These are phyloP conservation scores for Napeogenes inachia DNA, from an alignment of 2,888 invertebrate genomes.

Conservation along the genomic window DNA sequence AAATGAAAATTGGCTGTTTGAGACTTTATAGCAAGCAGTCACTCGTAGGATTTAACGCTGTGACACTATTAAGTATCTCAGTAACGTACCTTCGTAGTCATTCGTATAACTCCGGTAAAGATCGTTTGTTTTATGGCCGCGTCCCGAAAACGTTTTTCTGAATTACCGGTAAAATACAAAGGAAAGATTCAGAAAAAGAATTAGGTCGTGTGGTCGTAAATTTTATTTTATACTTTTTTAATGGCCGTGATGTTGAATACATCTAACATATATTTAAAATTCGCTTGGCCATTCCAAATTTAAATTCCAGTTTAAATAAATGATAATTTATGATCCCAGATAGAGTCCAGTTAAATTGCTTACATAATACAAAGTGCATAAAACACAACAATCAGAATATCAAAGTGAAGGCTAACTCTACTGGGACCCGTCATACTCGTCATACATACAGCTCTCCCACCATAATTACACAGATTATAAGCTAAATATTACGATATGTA, in stretches of 20 bases:
- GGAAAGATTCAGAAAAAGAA: slow-evolving; percentile 20
- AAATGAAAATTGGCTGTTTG: slow-evolving; percentile 28
- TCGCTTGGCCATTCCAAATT: too few relatives aligned
- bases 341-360: slow-evolving; percentile 12
- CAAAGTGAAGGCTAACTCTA: slow-evolving; percentile 27
- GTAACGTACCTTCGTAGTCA: slow-evolving; percentile 29
- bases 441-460: slow-evolving; percentile 28
- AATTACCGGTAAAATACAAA: slow-evolving; percentile 31
- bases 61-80: slow-evolving; percentile 33
- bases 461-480: slow-evolving; percentile 30
- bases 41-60: slow-evolving; percentile 32
- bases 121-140: slow-evolving; percentile 32
- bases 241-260: too few relatives aligned
- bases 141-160: slow-evolving; percentile 32
- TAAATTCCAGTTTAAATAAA: not conserved
- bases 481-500: slow-evolving; percentile 27
- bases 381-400: slow-evolving; percentile 29
- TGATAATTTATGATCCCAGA: slow-evolving; percentile 1
- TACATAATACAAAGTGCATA: slow-evolving; percentile 19
- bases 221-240: not conserved
- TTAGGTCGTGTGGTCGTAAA: not conserved
- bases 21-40: slow-evolving; percentile 29
- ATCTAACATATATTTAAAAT: too few relatives aligned
- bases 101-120: slow-evolving; percentile 30
- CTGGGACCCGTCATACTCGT: slow-evolving; percentile 31